These are phyloP conservation scores for Albula goreensis DNA, from an alignment of 2,113 vertebrate species.

Conservation along the genomic window DNA sequence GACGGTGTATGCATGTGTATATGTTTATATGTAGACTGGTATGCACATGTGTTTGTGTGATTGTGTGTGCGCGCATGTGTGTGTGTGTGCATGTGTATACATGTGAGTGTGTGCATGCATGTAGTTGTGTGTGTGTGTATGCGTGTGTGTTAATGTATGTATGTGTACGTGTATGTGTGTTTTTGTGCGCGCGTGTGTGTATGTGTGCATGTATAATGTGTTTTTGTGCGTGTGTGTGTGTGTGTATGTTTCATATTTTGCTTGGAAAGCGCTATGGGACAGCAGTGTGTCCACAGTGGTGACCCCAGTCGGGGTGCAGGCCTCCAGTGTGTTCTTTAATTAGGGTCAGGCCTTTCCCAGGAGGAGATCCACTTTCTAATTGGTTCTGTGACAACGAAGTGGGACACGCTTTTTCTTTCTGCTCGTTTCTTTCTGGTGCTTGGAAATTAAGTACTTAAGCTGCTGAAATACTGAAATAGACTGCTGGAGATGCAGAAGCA, in stretches of 20 bases:
- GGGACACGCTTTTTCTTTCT: conserved; percentile 26
- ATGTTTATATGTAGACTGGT: neutral
- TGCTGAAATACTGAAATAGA: conserved; percentile 21
- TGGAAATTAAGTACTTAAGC: conserved; percentile 31
- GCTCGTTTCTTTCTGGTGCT: conserved; percentile 13
- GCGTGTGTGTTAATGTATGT: neutral
- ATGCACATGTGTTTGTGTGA: neutral
- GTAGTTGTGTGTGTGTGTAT: neutral
- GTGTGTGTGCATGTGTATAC: neutral
- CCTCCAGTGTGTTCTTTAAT: conserved; percentile 31
- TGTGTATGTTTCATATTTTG: neutral
- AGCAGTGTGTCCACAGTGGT: neutral
- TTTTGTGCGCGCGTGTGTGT: conserved; percentile 11
- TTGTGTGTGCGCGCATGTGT: neutral
- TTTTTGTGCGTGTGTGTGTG: neutral
- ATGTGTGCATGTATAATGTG: neutral
- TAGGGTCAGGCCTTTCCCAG: conserved; percentile 30
- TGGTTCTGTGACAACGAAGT: conserved; percentile 27
- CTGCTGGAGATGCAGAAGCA: neutral
- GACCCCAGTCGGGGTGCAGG: neutral
- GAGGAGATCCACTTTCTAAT: conserved; percentile 30
- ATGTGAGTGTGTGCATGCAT: conserved; percentile 6
- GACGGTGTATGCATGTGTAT: neutral
- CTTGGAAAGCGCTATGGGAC: neutral
- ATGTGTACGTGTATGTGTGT: neutral